phyloP scores from a whole-genome alignment of 1,140 invertebrate genomes.

The Paramacrobiotus metropolitanus region DNA sequence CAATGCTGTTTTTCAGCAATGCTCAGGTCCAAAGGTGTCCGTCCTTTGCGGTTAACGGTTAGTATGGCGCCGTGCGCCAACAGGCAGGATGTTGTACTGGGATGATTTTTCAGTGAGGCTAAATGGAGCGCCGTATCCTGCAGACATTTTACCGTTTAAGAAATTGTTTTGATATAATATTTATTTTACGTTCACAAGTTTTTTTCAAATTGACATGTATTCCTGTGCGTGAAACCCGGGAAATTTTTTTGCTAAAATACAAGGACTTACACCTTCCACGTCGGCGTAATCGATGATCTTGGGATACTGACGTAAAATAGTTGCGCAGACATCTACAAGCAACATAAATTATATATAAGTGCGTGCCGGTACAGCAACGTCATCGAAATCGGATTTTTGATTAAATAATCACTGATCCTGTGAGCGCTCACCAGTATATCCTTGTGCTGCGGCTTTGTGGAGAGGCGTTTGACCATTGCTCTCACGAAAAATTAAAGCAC shows the following conservation, averaged over 20 bases:
- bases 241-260: not conserved
- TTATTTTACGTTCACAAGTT: too few species aligned
- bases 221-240: too few species aligned
- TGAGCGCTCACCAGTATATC: not conserved
- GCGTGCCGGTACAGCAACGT: not conserved
- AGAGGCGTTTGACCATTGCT: not conserved
- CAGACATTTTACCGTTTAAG: too few species aligned
- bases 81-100: not conserved
- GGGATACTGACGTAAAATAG: not conserved
- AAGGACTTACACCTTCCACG: not conserved
- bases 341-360: not conserved
- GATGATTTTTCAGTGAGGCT: not conserved
- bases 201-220: too few species aligned
- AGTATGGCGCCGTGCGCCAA: not conserved
- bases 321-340: not conserved
- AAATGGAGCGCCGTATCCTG: not conserved
- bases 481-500: not conserved
- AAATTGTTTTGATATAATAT: too few species aligned
- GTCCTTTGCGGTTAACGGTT: not conserved
- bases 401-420: too few species aligned
- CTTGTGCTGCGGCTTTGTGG: not conserved
- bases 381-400: not conserved
- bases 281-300: not conserved
- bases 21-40: not conserved
- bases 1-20: not conserved